These are phyloP conservation scores for Nephrotoma guestfalica DNA, from an alignment of 2,888 invertebrate species.

Conservation along the genomic window DNA sequence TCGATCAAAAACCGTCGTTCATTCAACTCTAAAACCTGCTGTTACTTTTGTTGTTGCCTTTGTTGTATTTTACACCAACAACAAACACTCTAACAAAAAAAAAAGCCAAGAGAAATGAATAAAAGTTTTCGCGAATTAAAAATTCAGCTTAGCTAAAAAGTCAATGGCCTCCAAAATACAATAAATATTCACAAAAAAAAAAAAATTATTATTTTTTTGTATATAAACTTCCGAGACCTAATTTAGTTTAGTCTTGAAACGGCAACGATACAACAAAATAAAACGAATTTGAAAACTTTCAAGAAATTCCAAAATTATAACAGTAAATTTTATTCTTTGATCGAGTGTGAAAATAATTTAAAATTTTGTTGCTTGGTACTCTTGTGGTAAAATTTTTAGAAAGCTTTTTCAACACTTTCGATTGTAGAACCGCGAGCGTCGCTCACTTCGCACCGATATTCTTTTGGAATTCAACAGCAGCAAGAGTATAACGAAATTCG, in stretches of 20 bases:
- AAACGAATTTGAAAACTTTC: not conserved
- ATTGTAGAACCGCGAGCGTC: not conserved
- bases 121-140: not conserved
- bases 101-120: not conserved
- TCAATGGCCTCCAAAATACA: not conserved
- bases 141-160: not conserved
- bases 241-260: not conserved
- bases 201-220: not conserved
- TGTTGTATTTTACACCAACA: not conserved
- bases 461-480: not conserved
- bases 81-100: not conserved
- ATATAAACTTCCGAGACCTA: not conserved
- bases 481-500: not conserved
- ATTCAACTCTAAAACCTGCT: not conserved
- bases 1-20: not conserved
- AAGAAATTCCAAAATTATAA: not conserved
- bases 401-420: not conserved
- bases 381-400: not conserved
- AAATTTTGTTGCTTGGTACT: not conserved
- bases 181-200: not conserved
- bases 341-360: not conserved
- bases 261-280: not conserved
- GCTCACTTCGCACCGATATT: not conserved
- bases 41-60: not conserved
- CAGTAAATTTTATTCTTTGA: not conserved